A percentile compares a stretch with the other conserved stretches of the same genome.
These are phyloP conservation scores for Arrhopalites spinosus DNA, from an alignment of 2,888 invertebrate genomes.

Conservation along the genomic window DNA sequence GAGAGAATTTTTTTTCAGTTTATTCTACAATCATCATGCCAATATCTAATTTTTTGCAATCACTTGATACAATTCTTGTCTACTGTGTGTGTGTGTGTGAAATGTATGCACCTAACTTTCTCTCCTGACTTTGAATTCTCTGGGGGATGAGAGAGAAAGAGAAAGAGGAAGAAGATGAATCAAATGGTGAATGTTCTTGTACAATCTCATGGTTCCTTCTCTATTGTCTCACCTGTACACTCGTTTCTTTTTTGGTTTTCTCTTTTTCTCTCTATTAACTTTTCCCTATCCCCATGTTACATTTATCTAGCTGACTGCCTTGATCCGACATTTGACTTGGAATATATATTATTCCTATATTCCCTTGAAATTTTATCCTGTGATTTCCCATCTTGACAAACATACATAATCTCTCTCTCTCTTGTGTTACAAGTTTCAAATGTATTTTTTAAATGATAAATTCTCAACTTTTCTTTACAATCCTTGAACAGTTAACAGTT, in stretches of 20 bases:
- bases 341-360: background rate
- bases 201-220: background rate
- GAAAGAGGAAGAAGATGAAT: constrained; percentile 25
- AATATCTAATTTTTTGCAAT: no score
- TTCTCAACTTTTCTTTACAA: no score
- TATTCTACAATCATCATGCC: background rate
- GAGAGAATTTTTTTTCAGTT: background rate
- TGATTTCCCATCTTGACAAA: background rate
- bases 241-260: no score
- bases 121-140: constrained; percentile 13
- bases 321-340: constrained; percentile 29
- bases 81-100: no score
- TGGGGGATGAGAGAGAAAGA: background rate
- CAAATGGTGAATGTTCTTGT: constrained; percentile 15
- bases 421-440: no score
- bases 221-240: constrained; percentile 9
- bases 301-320: constrained; percentile 21
- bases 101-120: no score
- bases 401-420: no score
- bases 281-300: background rate
- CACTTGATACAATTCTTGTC: no score
- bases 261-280: background rate
- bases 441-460: no score
- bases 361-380: constrained; percentile 25
- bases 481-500: no score